phyloP scores from a whole-genome alignment of 2,797 vertebrate genomes.

The Urophycis tenuis region DNA sequence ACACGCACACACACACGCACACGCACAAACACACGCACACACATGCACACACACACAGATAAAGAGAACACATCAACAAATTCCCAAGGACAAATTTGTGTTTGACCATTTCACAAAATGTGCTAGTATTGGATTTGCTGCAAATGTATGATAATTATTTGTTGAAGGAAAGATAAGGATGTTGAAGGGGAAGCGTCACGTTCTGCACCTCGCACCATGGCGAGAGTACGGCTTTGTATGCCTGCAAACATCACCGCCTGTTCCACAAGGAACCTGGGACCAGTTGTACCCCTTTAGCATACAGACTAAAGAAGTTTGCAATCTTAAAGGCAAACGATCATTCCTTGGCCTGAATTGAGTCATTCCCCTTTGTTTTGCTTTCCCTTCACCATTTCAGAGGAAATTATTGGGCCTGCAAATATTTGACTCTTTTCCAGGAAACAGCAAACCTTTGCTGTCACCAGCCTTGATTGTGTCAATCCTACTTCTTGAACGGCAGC shows the following conservation, averaged over 20 bases:
- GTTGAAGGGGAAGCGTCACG: too few relatives aligned
- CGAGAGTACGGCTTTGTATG: too few relatives aligned
- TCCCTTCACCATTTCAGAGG: not conserved
- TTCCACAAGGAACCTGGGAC: too few relatives aligned
- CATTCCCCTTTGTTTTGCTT: not conserved
- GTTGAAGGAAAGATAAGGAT: too few relatives aligned
- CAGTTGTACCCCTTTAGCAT: too few relatives aligned
- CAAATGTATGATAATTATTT: too few relatives aligned
- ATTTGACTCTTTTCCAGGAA: not conserved
- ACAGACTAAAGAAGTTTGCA: too few relatives aligned
- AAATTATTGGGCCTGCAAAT: too few relatives aligned
- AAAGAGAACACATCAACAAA: not conserved
- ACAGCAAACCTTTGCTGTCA: not conserved
- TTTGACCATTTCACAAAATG: too few relatives aligned
- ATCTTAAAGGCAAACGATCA: not conserved
- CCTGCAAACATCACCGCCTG: too few relatives aligned
- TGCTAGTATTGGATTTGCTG: too few relatives aligned
- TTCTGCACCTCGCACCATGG: too few relatives aligned
- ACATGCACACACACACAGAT: not conserved
- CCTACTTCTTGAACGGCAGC: not conserved
- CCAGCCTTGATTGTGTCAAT: not conserved
- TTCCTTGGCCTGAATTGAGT: not conserved
- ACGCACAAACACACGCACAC: constrained; percentile 12
- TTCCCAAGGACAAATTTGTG: not conserved
- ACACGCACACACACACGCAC: constrained; percentile 24